These are phyloP conservation scores for Cecidostiba fungosa DNA, from an alignment of 2,888 invertebrate genomes.

Conservation along the genomic window DNA sequence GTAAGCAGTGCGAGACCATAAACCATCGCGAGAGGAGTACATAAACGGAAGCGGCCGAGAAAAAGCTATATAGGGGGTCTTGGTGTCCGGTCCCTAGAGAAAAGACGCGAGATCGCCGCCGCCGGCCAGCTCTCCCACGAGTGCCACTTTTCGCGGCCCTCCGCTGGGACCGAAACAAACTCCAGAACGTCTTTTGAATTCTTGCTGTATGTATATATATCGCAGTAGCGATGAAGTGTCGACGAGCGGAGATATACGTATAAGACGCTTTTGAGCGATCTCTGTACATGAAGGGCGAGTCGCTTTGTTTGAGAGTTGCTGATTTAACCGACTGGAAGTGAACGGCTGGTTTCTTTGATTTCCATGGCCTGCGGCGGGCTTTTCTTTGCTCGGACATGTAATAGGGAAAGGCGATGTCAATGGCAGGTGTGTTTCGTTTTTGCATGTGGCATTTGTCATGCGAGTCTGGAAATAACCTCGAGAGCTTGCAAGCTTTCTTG, in stretches of 20 bases:
- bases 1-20: slow-evolving; percentile 31
- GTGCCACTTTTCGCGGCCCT: slow-evolving; percentile 66
- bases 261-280: too few species aligned
- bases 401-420: not conserved
- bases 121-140: slow-evolving; percentile 68
- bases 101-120: slow-evolving; percentile 27
- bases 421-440: not conserved
- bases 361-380: not conserved
- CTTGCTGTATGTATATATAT: not conserved
- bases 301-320: not conserved
- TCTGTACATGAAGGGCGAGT: not conserved
- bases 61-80: slow-evolving; percentile 9
- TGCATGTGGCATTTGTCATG: not conserved
- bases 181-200: slow-evolving; percentile 52
- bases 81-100: slow-evolving; percentile 20
- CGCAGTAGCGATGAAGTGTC: not conserved
- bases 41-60: slow-evolving; percentile 20
- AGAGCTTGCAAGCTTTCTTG: not conserved
- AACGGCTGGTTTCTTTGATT: not conserved
- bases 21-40: slow-evolving; percentile 44
- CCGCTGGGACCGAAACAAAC: slow-evolving; percentile 67
- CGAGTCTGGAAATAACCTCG: not conserved
- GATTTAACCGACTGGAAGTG: not conserved
- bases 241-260: not conserved
- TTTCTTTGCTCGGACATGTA: too few species aligned